Percentiles rank a stretch among this genome's conserved stretches.
phyloP scores from a whole-genome alignment of 2,888 invertebrate genomes.

The Imbricaverruca yamaguchii region DNA sequence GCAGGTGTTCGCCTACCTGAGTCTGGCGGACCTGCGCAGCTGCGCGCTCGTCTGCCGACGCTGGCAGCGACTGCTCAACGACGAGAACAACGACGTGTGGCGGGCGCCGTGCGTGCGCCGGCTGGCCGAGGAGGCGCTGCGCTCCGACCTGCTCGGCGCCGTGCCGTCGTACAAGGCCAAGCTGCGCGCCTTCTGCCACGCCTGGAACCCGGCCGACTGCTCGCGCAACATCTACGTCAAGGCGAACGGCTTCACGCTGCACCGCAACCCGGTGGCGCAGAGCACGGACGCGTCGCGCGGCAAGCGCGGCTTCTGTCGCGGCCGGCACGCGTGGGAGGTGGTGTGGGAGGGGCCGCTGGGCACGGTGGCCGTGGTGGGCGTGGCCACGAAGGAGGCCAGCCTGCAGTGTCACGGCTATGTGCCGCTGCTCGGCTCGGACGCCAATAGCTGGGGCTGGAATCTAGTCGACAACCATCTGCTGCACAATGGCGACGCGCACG shows the following conservation, averaged over 20 bases:
- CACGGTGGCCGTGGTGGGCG: constrained; percentile 94
- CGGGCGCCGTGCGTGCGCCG: constrained; percentile 76
- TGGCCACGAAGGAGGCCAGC: constrained; percentile 88
- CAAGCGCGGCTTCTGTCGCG: constrained; percentile 79
- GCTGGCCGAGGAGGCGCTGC: constrained; percentile 76
- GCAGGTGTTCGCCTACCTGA: constrained; percentile 83
- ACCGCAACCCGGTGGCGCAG: constrained; percentile 96
- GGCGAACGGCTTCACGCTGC: constrained; percentile 92
- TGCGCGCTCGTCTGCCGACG: constrained; percentile 87
- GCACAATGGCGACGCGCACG: constrained; percentile 92
- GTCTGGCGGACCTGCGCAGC: constrained; percentile 73
- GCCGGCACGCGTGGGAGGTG: constrained; percentile 95
- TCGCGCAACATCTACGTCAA: constrained; percentile 95
- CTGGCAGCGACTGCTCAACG: constrained; percentile 82
- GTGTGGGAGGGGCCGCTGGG: constrained; percentile 98
- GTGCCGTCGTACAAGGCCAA: constrained; percentile 88
- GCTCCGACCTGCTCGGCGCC: constrained; percentile 81
- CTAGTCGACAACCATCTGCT: constrained; percentile 93
- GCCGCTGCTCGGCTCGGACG: constrained; percentile 86
- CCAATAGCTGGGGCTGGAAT: constrained; percentile 99
- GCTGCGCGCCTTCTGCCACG: constrained; percentile 83
- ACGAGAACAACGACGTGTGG: constrained; percentile 95
- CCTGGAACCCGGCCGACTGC: constrained; percentile 96
- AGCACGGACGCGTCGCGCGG: constrained; percentile 91
- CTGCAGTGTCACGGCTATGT: constrained; percentile 93